Percentiles rank a stretch among this genome's conserved stretches.
phyloP scores from a whole-genome alignment of 2,888 invertebrate species.

The Idaea dimidiata region DNA sequence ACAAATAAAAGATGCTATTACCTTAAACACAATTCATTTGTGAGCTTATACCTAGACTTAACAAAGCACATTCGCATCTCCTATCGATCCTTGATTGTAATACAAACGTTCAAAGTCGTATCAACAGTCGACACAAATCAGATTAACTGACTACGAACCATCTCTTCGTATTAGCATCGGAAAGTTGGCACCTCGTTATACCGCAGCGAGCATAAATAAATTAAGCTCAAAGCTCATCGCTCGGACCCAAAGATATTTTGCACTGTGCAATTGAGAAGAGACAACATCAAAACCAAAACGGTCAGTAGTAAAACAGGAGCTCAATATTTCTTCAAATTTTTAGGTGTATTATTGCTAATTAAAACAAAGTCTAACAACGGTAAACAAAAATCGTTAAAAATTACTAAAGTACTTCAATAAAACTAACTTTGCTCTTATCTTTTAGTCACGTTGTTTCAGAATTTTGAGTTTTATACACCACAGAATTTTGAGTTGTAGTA shows the following conservation, averaged over 20 bases:
- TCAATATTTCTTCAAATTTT: no score
- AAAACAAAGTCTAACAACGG: no score
- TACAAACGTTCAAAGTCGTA: background rate
- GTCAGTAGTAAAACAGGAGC: no score
- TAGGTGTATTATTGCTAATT: no score
- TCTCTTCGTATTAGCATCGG: constrained; percentile 22
- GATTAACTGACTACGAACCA: constrained; percentile 18
- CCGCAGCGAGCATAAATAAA: constrained; percentile 55
- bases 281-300: background rate
- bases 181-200: constrained; percentile 45
- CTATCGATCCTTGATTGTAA: background rate
- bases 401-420: no score
- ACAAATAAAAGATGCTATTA: no score
- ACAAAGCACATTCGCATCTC: background rate
- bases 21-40: no score
- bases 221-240: constrained; percentile 42
- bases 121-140: constrained; percentile 16
- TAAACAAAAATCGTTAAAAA: no score
- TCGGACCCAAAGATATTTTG: background rate
- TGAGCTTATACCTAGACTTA: constrained; percentile 13
- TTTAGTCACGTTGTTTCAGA: no score
- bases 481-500: no score
- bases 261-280: background rate
- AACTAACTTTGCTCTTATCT: no score
- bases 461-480: no score